Evolutionary conservation across 2,888 invertebrate genomes (phyloP).

Genomic region (Cheilosia impressa): DNA sequence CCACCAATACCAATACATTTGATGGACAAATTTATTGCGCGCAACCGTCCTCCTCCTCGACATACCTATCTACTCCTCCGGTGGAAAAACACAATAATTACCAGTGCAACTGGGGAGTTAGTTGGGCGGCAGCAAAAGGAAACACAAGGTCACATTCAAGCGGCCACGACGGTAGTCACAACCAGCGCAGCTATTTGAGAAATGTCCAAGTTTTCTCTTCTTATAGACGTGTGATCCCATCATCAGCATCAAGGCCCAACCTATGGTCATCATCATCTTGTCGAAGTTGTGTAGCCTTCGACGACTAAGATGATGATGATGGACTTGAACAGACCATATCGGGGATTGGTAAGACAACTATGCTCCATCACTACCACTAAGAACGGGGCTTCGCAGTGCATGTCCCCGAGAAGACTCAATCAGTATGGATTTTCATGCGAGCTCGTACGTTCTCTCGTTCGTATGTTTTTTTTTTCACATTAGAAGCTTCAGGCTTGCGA

Average conservation of each 20-base stretch:
- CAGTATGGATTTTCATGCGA: constrained; percentile 40
- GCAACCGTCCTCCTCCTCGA: constrained; percentile 24
- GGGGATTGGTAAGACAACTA: constrained; percentile 53
- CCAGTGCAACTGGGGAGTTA: constrained; percentile 42
- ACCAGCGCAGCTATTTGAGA: constrained; percentile 52
- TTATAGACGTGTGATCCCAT: not conserved
- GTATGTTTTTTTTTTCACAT: constrained; percentile 18
- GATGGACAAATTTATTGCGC: constrained; percentile 61
- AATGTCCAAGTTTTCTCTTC: constrained; percentile 37
- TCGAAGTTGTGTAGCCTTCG: constrained; percentile 27
- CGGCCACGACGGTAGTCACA: constrained; percentile 56
- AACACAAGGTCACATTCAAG: constrained; percentile 70
- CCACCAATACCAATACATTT: constrained; percentile 7
- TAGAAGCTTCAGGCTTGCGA: constrained; percentile 60
- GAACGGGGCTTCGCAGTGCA: constrained; percentile 12
- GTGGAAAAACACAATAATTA: constrained; percentile 69
- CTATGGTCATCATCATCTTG: constrained; percentile 65
- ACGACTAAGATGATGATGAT: constrained; percentile 32
- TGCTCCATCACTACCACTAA: constrained; percentile 8
- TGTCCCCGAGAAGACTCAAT: constrained; percentile 69
- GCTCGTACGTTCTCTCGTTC: not conserved
- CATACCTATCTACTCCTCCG: not conserved
- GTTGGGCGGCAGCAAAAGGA: constrained; percentile 60
- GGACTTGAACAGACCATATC: constrained; percentile 69
- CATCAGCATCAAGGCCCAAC: constrained; percentile 21